These are phyloP conservation scores for Piaya cayana DNA, from an alignment of 2,113 vertebrate species.

Conservation along the genomic window DNA sequence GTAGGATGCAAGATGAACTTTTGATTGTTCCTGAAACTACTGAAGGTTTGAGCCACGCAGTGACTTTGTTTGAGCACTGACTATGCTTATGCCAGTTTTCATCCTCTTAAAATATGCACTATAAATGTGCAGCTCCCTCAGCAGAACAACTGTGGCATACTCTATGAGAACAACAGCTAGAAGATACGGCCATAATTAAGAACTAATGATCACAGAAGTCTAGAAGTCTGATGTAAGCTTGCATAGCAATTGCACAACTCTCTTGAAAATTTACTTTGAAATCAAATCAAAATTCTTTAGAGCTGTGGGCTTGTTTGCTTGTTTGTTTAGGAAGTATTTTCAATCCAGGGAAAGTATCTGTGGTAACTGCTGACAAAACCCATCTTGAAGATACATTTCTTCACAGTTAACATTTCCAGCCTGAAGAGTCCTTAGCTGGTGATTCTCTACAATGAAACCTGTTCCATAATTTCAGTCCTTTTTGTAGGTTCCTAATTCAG, in stretches of 20 bases:
- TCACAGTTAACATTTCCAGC: not conserved
- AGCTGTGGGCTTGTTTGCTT: not conserved
- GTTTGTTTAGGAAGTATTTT: not conserved
- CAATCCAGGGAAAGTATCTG: not conserved
- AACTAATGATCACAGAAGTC: not conserved
- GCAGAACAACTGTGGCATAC: not conserved
- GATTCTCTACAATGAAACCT: not conserved
- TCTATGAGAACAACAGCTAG: not conserved
- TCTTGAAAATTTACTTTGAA: not conserved
- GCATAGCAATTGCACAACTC: not conserved
- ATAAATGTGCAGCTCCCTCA: not conserved
- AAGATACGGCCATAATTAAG: not conserved
- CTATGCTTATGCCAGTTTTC: not conserved
- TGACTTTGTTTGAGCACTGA: not conserved
- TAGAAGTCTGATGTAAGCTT: not conserved
- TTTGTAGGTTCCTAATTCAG: not conserved
- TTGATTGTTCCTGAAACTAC: not conserved
- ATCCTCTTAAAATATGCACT: not conserved
- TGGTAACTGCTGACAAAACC: not conserved
- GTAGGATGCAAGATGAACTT: not conserved
- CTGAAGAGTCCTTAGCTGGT: not conserved
- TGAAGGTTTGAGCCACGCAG: not conserved
- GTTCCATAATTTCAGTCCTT: not conserved
- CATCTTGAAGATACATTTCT: not conserved
- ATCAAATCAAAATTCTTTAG: not conserved